Conservation (phyloP, 2,888 invertebrate species). For the Carabus problematicus region DNA sequence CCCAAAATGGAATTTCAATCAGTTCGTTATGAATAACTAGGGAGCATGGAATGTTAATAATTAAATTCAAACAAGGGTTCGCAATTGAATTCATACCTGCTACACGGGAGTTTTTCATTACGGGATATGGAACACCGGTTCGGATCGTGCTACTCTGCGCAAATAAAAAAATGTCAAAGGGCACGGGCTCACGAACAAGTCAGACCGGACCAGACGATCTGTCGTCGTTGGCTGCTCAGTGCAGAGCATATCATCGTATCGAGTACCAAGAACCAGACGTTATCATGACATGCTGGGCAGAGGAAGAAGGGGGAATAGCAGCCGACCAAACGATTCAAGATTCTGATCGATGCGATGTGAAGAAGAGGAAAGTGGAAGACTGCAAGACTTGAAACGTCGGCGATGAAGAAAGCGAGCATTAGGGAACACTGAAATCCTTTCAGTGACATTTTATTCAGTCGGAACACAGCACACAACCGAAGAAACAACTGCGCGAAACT, state of each 20-base stretch:
- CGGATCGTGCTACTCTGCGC: background rate
- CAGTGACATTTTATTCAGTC: slow-evolving; percentile 29
- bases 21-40: slow-evolving; percentile 40
- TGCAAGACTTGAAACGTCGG: slow-evolving; percentile 23
- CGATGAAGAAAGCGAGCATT: slow-evolving; percentile 32
- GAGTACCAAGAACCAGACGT: too few species aligned
- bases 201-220: too few species aligned
- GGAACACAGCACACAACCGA: slow-evolving; percentile 10
- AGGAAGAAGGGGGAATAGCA: too few species aligned
- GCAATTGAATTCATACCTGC: slow-evolving; percentile 36
- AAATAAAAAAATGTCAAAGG: slow-evolving; percentile 29
- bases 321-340: background rate
- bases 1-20: slow-evolving; percentile 39
- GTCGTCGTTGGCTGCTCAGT: too few species aligned
- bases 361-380: background rate
- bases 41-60: slow-evolving; percentile 36
- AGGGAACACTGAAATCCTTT: slow-evolving; percentile 38
- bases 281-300: too few species aligned
- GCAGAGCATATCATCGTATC: too few species aligned
- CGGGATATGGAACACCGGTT: background rate
- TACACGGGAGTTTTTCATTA: slow-evolving; percentile 33
- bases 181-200: background rate
- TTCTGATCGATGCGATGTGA: slow-evolving; percentile 20
- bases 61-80: slow-evolving; percentile 38
- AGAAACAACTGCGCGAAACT: background rate